Percentiles rank a stretch among this genome's conserved stretches.
Conservation (phyloP, 2,888 invertebrate species). For the Conus canariensis region DNA sequence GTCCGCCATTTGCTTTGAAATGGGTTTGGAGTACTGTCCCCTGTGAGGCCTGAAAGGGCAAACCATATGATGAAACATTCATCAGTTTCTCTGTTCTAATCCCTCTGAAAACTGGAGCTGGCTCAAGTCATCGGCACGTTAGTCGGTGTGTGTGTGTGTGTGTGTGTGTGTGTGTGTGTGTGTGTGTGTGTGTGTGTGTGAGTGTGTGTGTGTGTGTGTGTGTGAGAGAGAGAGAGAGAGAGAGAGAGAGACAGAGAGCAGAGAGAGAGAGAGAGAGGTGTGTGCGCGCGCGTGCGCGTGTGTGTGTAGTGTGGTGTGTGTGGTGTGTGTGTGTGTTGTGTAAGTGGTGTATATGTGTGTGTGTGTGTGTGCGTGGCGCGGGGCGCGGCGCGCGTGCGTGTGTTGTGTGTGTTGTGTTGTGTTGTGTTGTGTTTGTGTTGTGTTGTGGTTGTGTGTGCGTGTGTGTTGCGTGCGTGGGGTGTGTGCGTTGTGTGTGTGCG, state of each 20-base stretch:
- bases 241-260: no score
- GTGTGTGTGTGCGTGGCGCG: background rate
- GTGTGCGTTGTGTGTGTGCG: background rate
- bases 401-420: background rate
- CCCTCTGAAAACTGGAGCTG: no score
- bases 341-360: background rate
- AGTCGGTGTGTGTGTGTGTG: background rate
- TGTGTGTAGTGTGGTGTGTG: background rate
- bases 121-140: background rate
- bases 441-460: conserved; percentile 1
- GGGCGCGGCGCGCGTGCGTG: no score
- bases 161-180: background rate
- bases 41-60: no score
- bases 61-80: no score
- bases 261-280: background rate
- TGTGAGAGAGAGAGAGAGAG: no score
- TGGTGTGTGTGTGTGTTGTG: background rate
- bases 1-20: no score
- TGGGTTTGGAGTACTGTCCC: no score
- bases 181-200: conserved; percentile 9
- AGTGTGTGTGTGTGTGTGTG: background rate
- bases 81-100: no score
- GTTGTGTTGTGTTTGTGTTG: background rate
- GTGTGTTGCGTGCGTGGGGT: no score
- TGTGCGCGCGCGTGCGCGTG: background rate